Evolutionary conservation across 2,888 invertebrate species (phyloP).

Genomic region (Adelphocoris suturalis): DNA sequence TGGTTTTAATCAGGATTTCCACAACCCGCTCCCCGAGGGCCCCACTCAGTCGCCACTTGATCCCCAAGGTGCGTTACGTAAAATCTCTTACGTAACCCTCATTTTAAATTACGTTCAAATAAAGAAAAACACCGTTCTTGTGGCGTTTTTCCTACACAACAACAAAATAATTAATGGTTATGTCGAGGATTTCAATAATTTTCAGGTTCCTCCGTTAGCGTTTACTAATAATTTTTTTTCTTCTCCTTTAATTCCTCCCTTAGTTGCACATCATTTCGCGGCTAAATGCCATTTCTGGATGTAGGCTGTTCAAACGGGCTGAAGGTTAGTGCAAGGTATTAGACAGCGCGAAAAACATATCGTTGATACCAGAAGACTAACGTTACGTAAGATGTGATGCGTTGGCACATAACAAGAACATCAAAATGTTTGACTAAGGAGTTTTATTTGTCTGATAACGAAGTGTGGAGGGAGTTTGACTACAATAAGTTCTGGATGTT

Average conservation of each 20-base stretch:
- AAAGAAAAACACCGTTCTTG: neutral
- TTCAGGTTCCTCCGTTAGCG: neutral
- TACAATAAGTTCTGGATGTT: too few species aligned
- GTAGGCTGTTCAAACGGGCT: neutral
- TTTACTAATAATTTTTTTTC: neutral
- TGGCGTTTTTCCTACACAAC: neutral
- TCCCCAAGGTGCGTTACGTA: slow-evolving; percentile 36
- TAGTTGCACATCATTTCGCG: neutral
- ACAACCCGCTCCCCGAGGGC: neutral
- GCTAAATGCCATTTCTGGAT: too few species aligned
- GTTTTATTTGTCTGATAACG: too few species aligned
- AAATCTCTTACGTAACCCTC: slow-evolving; percentile 30
- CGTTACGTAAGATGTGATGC: neutral
- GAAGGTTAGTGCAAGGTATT: neutral
- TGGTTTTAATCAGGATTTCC: neutral
- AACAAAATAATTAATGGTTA: neutral
- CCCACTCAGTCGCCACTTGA: slow-evolving; percentile 5
- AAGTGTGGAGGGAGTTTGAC: too few species aligned
- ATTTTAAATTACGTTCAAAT: slow-evolving; percentile 31
- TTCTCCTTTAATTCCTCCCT: neutral
- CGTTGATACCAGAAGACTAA: neutral
- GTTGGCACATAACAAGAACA: neutral
- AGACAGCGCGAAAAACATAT: neutral
- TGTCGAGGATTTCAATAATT: neutral
- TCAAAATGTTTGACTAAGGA: neutral